Conservation (phyloP, 1,140 invertebrate genomes). For the Tetragnatha versicolor region DNA sequence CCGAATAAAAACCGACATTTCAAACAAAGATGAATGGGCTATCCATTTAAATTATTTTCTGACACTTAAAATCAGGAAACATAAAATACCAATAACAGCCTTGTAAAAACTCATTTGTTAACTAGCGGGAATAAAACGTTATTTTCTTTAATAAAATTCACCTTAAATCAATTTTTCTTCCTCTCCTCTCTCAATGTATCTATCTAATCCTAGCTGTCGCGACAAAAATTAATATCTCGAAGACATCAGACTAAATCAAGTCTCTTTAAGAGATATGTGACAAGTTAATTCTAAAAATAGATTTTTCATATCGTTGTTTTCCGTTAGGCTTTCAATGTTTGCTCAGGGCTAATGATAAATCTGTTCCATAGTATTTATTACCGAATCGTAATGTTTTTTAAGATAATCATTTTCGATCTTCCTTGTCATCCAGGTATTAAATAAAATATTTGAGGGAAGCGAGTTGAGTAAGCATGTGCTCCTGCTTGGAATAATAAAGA, state of each 20-base stretch:
- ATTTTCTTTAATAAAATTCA: constrained; percentile 3
- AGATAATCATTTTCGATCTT: too few species aligned
- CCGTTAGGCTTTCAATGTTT: not conserved
- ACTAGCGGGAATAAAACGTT: not conserved
- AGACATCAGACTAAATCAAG: not conserved
- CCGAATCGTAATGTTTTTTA: constrained; percentile 5
- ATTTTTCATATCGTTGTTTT: constrained; percentile 28
- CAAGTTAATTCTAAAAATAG: constrained; percentile 14
- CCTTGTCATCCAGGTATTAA: too few species aligned
- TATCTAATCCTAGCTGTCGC: constrained; percentile 20
- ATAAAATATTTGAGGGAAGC: too few species aligned
- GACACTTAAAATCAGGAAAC: too few species aligned
- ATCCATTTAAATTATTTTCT: too few species aligned
- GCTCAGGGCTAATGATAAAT: constrained; percentile 7
- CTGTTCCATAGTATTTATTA: constrained; percentile 8
- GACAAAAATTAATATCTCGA: constrained; percentile 23
- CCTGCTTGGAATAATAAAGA: too few species aligned
- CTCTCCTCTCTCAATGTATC: not conserved
- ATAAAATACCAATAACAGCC: too few species aligned
- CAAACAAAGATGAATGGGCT: too few species aligned
- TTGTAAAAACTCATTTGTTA: not conserved
- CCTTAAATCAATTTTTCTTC: not conserved
- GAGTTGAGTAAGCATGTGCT: too few species aligned
- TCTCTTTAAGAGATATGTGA: constrained; percentile 16
- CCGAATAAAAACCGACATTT: too few species aligned